A percentile compares a stretch with the other conserved stretches of the same genome.
Conservation (phyloP, 2,113 vertebrate species). For the Myotis yumanensis region DNA sequence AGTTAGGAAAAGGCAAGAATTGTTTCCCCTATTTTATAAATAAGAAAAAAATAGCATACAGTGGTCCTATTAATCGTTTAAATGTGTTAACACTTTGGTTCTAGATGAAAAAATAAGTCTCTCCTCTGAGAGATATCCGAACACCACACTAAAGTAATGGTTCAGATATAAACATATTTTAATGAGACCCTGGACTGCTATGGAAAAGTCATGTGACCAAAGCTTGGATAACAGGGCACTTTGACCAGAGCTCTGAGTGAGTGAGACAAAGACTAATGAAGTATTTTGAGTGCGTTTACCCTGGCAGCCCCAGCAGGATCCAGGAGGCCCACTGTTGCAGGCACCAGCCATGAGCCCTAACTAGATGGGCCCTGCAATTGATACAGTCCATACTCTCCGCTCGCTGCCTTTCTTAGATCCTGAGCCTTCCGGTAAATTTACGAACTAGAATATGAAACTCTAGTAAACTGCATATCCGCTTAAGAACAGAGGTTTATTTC, state of each 20-base stretch:
- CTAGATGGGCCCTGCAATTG: neutral
- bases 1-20: neutral
- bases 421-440: neutral
- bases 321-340: fast-evolving
- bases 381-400: fast-evolving
- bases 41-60: neutral
- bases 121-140: neutral
- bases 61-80: neutral
- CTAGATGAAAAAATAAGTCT: neutral
- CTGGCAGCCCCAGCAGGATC: neutral
- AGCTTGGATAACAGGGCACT: neutral
- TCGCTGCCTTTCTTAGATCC: neutral
- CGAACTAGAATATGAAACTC: neutral
- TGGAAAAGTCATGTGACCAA: neutral
- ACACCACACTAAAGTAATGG: neutral
- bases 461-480: neutral
- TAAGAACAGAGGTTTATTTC: neutral
- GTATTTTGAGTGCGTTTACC: neutral
- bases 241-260: neutral
- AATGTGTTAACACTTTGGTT: neutral
- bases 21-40: neutral
- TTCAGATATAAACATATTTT: neutral
- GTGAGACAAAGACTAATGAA: neutral
- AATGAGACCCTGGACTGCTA: neutral
- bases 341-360: fast-evolving